phyloP scores from a whole-genome alignment of 2,888 invertebrate species.

The Zootermopsis nevadensis region DNA sequence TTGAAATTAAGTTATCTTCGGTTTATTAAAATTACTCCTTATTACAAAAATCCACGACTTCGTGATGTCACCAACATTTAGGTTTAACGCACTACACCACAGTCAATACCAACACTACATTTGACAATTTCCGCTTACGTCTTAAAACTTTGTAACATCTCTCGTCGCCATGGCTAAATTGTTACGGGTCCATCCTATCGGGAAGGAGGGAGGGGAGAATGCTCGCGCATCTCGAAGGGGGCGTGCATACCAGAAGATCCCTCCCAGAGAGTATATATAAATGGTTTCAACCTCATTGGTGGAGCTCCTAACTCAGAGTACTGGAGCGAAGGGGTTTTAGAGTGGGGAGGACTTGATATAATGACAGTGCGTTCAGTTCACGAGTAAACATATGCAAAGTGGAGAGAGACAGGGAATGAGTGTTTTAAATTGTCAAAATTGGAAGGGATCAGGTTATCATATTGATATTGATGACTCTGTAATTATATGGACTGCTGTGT shows the following conservation, averaged over 20 bases:
- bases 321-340: slow-evolving; percentile 35
- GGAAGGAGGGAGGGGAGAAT: neutral
- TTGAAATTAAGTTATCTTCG: too few species aligned
- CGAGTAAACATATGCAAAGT: slow-evolving; percentile 34
- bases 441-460: slow-evolving; percentile 39
- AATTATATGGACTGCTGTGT: slow-evolving; percentile 30
- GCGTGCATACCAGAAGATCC: slow-evolving; percentile 8
- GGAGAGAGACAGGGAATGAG: neutral
- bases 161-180: slow-evolving; percentile 35
- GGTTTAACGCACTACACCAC: neutral
- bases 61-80: too few species aligned
- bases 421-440: slow-evolving; percentile 34
- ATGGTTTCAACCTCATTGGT: slow-evolving; percentile 43
- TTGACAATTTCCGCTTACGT: slow-evolving; percentile 36
- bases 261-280: slow-evolving; percentile 42
- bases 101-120: neutral
- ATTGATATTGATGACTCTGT: slow-evolving; percentile 38
- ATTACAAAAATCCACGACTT: too few species aligned
- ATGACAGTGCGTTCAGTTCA: neutral
- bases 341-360: slow-evolving; percentile 27
- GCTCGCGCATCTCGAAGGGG: slow-evolving; percentile 25
- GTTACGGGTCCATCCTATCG: neutral
- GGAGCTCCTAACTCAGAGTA: slow-evolving; percentile 43
- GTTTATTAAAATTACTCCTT: too few species aligned
- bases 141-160: slow-evolving; percentile 27